Percentiles rank a stretch among this genome's conserved stretches.
phyloP scores from a whole-genome alignment of 2,113 vertebrate genomes.

The Scytalopus superciliaris region DNA sequence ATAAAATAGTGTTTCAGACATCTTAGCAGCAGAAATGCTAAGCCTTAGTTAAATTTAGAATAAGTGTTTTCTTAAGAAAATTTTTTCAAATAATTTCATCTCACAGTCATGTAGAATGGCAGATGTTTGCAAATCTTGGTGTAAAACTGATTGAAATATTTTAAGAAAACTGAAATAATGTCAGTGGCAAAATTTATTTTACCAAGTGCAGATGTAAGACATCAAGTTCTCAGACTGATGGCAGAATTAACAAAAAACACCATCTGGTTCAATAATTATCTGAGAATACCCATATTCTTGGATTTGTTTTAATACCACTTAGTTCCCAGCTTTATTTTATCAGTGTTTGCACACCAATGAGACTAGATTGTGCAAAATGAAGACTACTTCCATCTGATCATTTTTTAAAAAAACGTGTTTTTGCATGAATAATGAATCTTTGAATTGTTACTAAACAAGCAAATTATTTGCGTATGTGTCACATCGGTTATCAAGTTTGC shows the following conservation, averaged over 20 bases:
- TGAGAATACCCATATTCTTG: slow-evolving; percentile 82
- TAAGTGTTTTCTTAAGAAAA: slow-evolving; percentile 64
- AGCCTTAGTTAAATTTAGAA: slow-evolving; percentile 48
- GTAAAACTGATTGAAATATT: slow-evolving; percentile 84
- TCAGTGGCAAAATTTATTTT: slow-evolving; percentile 85
- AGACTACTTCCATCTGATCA: slow-evolving; percentile 81
- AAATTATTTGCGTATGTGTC: slow-evolving; percentile 83
- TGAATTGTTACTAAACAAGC: slow-evolving; percentile 86
- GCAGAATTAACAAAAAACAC: slow-evolving; percentile 87
- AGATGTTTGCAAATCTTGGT: slow-evolving; percentile 84
- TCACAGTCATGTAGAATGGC: slow-evolving; percentile 68
- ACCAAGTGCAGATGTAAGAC: slow-evolving; percentile 86
- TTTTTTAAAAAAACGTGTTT: slow-evolving; percentile 76
- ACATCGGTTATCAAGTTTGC: slow-evolving; percentile 85
- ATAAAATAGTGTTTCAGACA: slow-evolving; percentile 15
- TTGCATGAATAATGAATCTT: slow-evolving; percentile 80
- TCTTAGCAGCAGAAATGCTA: slow-evolving; percentile 50
- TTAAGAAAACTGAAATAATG: slow-evolving; percentile 86
- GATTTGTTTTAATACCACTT: slow-evolving; percentile 79
- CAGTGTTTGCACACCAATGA: slow-evolving; percentile 79
- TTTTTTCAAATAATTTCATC: slow-evolving; percentile 72
- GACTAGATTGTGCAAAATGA: slow-evolving; percentile 75
- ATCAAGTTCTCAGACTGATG: slow-evolving; percentile 86
- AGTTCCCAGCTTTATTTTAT: slow-evolving; percentile 80
- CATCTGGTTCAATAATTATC: slow-evolving; percentile 88